Base-by-base conservation (phyloP, 2,797 vertebrate genomes). In the Caiman crocodilus region DNA sequence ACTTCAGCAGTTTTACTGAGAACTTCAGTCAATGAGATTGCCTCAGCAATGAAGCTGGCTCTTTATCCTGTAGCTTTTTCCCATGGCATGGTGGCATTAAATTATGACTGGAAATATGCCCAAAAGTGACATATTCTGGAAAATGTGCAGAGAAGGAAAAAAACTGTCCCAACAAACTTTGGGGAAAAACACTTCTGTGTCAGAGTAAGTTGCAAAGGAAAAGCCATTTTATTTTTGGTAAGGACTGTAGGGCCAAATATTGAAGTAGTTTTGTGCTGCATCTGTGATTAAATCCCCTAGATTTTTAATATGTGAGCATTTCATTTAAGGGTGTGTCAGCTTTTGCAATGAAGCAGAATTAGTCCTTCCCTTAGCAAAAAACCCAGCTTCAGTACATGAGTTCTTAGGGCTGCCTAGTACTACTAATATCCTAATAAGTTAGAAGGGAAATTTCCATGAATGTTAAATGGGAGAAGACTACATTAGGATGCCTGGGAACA, bases 151-250 rank as follows among this genome's bases (percentile, higher is more conserved):
- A 20, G 30, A 69, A 12, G 32, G n/a, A 20, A 67, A 32, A 32
- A 79, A 55, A 61, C 28, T 50, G 57, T 28, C 26, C 73, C 91
- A 67, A 91, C 82, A 79, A 92, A 65, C 79, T 61, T 89, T 93
- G 87, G 90, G 64, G 81, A 87, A 90, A 88, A 30, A 75, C 71
- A 76, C 85, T 30, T 59, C 58, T 74, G 74, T 93, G 73, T 64
- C 63, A 86, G 25, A 87, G 92, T 90, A 56, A 32, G 79, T 60
- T 86, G 30, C 74, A 90, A 93, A 88, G 96, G 84, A 28, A 79
- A 96, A 91, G 71, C 35, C 85, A 55, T 67, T 92, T 73, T 60
- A 85, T 94, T 94, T 97, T 95, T 91, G 79, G 82, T 93, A 89
- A 96, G 87, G 77, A 75, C 77, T 90, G 95, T 89, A 88, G 89